Base-by-base conservation (phyloP, 2,113 vertebrate genomes). In the Notechis scutatus region DNA sequence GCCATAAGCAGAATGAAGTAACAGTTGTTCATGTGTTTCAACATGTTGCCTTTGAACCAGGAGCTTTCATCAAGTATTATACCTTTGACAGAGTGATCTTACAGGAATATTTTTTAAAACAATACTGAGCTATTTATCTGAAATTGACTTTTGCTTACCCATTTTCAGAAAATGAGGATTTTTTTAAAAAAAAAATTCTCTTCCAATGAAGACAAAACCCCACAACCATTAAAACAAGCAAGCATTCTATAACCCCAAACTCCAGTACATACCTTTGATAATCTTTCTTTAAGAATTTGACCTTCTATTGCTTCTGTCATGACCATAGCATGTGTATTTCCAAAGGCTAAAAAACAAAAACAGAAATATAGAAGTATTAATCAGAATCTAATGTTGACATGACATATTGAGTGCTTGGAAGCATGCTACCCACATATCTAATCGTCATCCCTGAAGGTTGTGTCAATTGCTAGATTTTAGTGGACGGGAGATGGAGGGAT, bases 251-350 rank as follows among this genome's bases (percentile, higher is more conserved):
- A 81, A 34, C 69, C 64, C 69, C 6, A 39, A 81, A 20, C 34
- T 34, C 7, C 18, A 81, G 1, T 81, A 90, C 95, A 12, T 18
- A 97, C 97, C 96, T 96, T 92, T 92, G 92, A 52, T n/a, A 85
- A 23, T 29, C 90, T 57, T 90, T 88, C 91, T 93, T 95, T 92
- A 85, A 39, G 29, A 24, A 29, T 55, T 14, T 81, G 69, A 55
- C 61, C 14, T 64, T 91, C 89, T 34, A 6, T 0, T 15, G 59
- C 87, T 93, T 94, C 95, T 24, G 55, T 47, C 81, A 24, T 34
- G 18, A 86, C 92, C 55, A 92, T 92, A 92, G 89, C 47, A 34
- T 45, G 56, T 64, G 1, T 81, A 92, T 88, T 18, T 55, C 74
- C n/a, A 64, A 29, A 23, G 91, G 20, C 97, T 97, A 94, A 94